A percentile compares a stretch with the other conserved stretches of the same genome.
These are phyloP conservation scores for Rhaphigaster nebulosa DNA, from an alignment of 2,888 invertebrate genomes.

Conservation along the genomic window DNA sequence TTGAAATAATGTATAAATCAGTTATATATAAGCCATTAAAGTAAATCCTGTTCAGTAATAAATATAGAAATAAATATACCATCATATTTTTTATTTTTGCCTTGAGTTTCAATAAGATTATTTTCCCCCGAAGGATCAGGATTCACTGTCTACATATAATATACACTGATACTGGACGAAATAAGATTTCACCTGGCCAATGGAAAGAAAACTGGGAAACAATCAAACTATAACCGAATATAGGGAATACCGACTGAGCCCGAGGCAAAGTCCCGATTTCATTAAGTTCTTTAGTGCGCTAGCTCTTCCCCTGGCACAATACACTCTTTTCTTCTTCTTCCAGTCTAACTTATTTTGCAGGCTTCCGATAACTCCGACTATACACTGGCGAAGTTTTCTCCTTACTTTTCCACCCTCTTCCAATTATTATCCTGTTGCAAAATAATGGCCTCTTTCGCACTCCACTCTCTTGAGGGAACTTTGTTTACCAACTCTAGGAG, in stretches of 20 bases:
- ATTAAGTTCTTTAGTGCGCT: constrained; percentile 33
- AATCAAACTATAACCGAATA: constrained; percentile 21
- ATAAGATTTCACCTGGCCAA: constrained; percentile 19
- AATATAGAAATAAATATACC: too few relatives aligned
- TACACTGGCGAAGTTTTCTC: constrained; percentile 7
- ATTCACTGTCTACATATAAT: neutral
- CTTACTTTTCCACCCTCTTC: constrained; percentile 6
- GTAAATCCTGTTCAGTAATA: too few relatives aligned
- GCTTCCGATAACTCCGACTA: constrained; percentile 40
- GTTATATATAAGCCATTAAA: too few relatives aligned
- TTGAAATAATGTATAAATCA: too few relatives aligned
- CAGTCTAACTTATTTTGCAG: constrained; percentile 1
- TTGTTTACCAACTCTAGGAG: neutral
- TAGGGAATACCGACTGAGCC: neutral
- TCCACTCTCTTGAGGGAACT: neutral
- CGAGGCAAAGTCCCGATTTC: neutral
- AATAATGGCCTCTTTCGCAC: constrained; percentile 24
- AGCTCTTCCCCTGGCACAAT: constrained; percentile 16
- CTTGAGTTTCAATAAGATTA: neutral
- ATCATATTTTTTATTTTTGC: too few relatives aligned
- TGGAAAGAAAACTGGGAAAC: constrained; percentile 40
- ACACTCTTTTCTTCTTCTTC: constrained; percentile 20
- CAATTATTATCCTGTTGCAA: constrained; percentile 30
- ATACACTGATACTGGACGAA: neutral
- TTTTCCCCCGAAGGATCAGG: neutral